These are phyloP conservation scores for Eurytoma adleriae DNA, from an alignment of 2,888 invertebrate genomes.

Conservation along the genomic window DNA sequence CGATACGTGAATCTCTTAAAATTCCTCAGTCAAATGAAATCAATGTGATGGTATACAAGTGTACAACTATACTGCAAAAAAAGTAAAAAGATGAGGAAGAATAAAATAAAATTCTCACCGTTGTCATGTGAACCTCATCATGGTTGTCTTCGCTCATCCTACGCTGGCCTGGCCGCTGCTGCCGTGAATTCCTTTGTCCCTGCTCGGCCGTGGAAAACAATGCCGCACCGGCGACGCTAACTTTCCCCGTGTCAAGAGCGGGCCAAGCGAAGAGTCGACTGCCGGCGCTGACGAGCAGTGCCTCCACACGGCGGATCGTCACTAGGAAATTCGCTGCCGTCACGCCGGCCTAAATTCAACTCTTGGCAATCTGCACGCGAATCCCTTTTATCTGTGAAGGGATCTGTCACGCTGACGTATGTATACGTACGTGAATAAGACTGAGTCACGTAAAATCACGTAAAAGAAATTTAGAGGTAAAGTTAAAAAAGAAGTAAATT, in stretches of 20 bases:
- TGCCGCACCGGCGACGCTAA: neutral
- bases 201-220: no score
- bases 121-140: slow-evolving; percentile 71
- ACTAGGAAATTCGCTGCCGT: slow-evolving; percentile 37
- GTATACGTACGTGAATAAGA: neutral
- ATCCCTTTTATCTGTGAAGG: slow-evolving; percentile 3
- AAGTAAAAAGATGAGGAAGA: slow-evolving; percentile 44
- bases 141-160: slow-evolving; percentile 57
- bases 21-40: neutral
- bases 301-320: slow-evolving; percentile 20
- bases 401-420: neutral
- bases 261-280: slow-evolving; percentile 12
- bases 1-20: neutral
- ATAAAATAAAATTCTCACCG: slow-evolving; percentile 62
- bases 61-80: neutral
- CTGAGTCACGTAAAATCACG: no score
- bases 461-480: no score
- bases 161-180: slow-evolving; percentile 9
- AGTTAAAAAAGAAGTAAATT: no score
- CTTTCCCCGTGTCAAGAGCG: neutral
- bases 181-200: slow-evolving; percentile 10
- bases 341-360: slow-evolving; percentile 7
- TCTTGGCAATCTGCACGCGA: neutral
- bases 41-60: neutral
- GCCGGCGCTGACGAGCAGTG: neutral